phyloP scores from a whole-genome alignment of 2,797 vertebrate species.

The Vespertilio murinus region DNA sequence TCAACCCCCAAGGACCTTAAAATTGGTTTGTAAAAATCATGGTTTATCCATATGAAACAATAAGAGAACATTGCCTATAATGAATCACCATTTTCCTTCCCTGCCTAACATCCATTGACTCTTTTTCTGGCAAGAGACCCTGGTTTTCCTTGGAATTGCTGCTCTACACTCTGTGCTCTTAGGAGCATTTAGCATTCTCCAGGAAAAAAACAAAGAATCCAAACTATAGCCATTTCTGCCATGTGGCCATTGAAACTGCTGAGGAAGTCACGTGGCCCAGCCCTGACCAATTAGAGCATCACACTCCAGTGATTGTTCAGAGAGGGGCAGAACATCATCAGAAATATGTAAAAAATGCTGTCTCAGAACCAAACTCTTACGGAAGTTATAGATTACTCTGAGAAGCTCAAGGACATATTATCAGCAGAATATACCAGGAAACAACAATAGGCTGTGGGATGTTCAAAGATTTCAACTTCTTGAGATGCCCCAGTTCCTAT shows the following conservation, averaged over 20 bases:
- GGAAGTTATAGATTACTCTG: neutral
- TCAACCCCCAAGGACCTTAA: constrained; percentile 16
- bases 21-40: neutral
- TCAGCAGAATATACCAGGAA: neutral
- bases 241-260: neutral
- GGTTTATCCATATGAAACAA: neutral
- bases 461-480: neutral
- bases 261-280: neutral
- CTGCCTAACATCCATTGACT: neutral
- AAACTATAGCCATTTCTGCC: neutral
- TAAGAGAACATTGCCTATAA: neutral
- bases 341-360: neutral
- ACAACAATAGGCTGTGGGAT: neutral
- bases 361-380: neutral
- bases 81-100: neutral
- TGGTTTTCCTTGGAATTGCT: neutral
- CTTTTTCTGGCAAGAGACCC: neutral
- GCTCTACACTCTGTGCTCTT: neutral
- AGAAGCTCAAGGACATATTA: neutral
- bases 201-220: neutral
- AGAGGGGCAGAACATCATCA: neutral
- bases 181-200: neutral
- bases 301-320: neutral
- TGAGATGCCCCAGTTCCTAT: neutral
- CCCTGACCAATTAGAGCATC: neutral